Percentiles rank a stretch among this genome's conserved stretches.
phyloP scores from a whole-genome alignment of 2,113 vertebrate genomes.

The Toxotes jaculatrix region DNA sequence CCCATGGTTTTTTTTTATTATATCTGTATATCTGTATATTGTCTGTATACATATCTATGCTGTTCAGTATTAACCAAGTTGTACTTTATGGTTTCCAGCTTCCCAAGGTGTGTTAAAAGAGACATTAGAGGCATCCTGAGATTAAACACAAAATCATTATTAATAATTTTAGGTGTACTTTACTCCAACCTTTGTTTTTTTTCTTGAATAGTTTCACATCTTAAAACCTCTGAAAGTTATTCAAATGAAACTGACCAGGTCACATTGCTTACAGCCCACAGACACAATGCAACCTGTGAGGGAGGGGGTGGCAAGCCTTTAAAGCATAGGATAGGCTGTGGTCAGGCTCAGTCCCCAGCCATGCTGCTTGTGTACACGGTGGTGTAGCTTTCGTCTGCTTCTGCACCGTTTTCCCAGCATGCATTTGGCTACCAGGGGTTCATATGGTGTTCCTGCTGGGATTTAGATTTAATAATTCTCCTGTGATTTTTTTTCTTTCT shows the following conservation, averaged over 20 bases:
- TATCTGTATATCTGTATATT: neutral
- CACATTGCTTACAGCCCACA: neutral
- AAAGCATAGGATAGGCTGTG: neutral
- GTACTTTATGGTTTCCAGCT: neutral
- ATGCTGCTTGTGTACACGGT: too few relatives aligned
- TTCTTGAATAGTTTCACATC: neutral
- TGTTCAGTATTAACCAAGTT: neutral
- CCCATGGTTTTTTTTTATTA: neutral
- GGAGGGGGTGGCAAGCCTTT: neutral
- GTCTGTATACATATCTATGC: neutral
- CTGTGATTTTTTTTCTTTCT: neutral
- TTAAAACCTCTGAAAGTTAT: neutral
- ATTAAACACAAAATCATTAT: too few relatives aligned
- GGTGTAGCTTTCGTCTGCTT: neutral
- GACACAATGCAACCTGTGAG: neutral
- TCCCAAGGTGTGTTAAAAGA: neutral
- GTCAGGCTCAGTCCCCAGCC: neutral
- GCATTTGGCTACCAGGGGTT: neutral
- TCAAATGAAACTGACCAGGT: neutral
- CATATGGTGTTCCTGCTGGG: neutral
- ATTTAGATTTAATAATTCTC: neutral
- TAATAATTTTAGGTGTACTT: too few relatives aligned
- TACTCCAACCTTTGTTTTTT: neutral
- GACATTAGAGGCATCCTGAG: too few relatives aligned
- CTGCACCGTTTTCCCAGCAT: constrained; percentile 6